These are phyloP conservation scores for Lissocephala sabroskyi DNA, from an alignment of 2,888 invertebrate species.

Conservation along the genomic window DNA sequence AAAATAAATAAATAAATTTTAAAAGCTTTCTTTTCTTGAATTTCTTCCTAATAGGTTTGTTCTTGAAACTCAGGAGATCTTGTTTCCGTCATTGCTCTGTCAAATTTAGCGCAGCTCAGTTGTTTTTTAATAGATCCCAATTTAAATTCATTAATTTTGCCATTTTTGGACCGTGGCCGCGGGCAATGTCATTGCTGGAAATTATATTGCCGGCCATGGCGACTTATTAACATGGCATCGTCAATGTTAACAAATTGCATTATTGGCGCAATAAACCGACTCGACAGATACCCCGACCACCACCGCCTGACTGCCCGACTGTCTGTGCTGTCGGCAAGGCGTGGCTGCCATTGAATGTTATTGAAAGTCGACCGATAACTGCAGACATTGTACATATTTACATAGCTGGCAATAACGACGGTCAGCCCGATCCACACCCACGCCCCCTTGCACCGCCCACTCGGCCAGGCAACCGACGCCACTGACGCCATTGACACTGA, in stretches of 20 bases:
- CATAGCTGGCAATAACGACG: neutral
- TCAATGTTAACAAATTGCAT: constrained; percentile 64
- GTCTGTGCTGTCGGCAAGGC: too few relatives aligned
- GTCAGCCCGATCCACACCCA: neutral
- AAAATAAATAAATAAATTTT: too few relatives aligned
- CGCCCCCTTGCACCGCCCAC: neutral
- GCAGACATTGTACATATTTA: constrained; percentile 40
- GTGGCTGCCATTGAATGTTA: constrained; percentile 26
- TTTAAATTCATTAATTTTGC: neutral
- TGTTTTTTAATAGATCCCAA: constrained; percentile 12
- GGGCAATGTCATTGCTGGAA: constrained; percentile 24
- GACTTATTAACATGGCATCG: constrained; percentile 55
- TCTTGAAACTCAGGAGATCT: too few relatives aligned
- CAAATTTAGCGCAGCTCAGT: too few relatives aligned
- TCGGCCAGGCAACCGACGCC: neutral
- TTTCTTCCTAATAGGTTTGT: too few relatives aligned
- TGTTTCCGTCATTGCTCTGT: too few relatives aligned
- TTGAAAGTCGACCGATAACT: constrained; percentile 30
- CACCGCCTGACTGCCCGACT: neutral
- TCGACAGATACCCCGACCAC: constrained; percentile 8
- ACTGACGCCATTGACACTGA: constrained; percentile 7
- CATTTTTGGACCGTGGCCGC: constrained; percentile 8
- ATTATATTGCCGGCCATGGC: constrained; percentile 45
- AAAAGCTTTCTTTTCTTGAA: constrained; percentile 2
- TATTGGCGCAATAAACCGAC: constrained; percentile 50